Evolutionary conservation across 2,888 invertebrate species (phyloP), one percentile per base, ranked within the genome.

Genomic region (Iselma pallidipennis): DNA sequence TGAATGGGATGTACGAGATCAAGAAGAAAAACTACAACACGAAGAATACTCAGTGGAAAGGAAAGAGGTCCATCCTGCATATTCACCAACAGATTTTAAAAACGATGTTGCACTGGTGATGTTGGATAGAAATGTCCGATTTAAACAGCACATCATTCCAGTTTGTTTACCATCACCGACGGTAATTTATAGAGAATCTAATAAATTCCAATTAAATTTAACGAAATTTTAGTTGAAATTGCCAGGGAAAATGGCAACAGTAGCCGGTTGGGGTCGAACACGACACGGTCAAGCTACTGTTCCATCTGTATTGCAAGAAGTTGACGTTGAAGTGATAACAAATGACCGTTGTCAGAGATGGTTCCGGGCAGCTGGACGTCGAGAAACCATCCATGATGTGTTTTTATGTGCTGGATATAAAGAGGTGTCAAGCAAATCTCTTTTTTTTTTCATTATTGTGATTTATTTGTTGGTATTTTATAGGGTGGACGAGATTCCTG

Each of bases 371-470:
- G 95, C 95, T 0, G 96, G 95, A 0, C 82, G 96, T 31, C 82
- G 94, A 55, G 96, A 96, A 80, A 92, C 91, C n/a, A 96, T 96
- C 64, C 95, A 95, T 72, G 94, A 95, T 72, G 95, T 96, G 1
- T 95, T 95, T 78, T 83, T 96, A 0, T 96, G 96, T 77, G 96
- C 96, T 0, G 96, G 96, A 2, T 96, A 95, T 74, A 95, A 95
- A 80, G 94, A 95, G 83, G 94, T 92, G 71, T 85, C 85, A 48
- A 33, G 12, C 28, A 4, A 9, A 14, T 49, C 26, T 4, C 14
- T 23, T 7, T 42, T 29, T 29, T 7, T 56, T 48, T 12, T 21
- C 26, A 55, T 16, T 51, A 19, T 42, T 50, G 0, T n/a, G 12
- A 26, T 14, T 33, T 49, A 16, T 25, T 55, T 57, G 16, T 23